These are phyloP conservation scores for Stenotaenia linearis DNA, from an alignment of 2,888 invertebrate species.

Conservation along the genomic window DNA sequence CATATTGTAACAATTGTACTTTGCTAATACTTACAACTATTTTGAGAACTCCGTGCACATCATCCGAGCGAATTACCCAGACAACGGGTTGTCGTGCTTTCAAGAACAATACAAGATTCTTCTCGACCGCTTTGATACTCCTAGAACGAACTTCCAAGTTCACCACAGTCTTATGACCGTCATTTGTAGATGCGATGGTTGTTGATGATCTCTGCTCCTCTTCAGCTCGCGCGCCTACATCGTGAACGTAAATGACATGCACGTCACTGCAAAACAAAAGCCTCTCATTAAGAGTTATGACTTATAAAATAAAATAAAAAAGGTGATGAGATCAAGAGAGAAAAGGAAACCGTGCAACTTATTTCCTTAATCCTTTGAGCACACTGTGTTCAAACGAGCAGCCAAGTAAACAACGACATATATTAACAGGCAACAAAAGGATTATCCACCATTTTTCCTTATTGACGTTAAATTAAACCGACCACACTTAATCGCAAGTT, in stretches of 20 bases:
- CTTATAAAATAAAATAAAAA: background rate
- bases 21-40: constrained; percentile 44
- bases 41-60: constrained; percentile 44
- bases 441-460: background rate
- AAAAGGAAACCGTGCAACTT: constrained; percentile 1
- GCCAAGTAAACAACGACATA: background rate
- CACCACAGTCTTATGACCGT: background rate
- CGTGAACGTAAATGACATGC: constrained; percentile 39
- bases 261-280: constrained; percentile 38
- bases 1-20: background rate
- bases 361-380: background rate
- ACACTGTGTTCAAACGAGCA: background rate
- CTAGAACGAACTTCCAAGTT: background rate
- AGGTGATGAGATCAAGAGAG: background rate
- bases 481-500: background rate
- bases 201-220: background rate
- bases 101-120: constrained; percentile 44
- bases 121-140: constrained; percentile 24
- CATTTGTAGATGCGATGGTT: background rate
- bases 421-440: background rate
- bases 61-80: constrained; percentile 45
- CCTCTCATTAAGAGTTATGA: background rate
- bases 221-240: constrained; percentile 34
- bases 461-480: background rate
- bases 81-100: constrained; percentile 44